These are phyloP conservation scores for Maconellicoccus hirsutus DNA, from an alignment of 1,140 invertebrate species.

Conservation along the genomic window DNA sequence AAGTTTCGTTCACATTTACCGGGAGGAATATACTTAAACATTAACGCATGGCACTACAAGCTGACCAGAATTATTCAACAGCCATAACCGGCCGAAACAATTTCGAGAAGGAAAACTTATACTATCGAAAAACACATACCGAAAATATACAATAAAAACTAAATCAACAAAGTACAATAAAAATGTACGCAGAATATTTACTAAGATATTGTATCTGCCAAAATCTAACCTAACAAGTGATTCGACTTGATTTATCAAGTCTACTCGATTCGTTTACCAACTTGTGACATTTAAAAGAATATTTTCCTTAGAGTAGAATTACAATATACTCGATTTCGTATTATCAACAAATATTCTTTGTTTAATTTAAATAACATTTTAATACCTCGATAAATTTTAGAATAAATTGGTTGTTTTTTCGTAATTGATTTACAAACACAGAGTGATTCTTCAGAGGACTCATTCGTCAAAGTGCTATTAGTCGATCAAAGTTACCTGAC, in stretches of 20 bases:
- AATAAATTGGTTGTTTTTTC: too few relatives aligned
- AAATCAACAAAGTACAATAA: not conserved
- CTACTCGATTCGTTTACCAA: conserved; percentile 4
- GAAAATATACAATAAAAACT: not conserved
- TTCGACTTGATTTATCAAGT: not conserved
- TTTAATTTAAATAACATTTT: too few relatives aligned
- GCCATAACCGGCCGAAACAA: not conserved
- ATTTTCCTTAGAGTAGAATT: too few relatives aligned
- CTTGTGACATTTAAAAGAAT: not conserved
- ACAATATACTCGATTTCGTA: too few relatives aligned
- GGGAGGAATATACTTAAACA: not conserved
- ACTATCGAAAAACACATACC: not conserved
- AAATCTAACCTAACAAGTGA: too few relatives aligned
- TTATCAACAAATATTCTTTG: too few relatives aligned
- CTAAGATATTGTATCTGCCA: too few relatives aligned
- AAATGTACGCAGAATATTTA: not conserved
- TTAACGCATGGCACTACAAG: not conserved
- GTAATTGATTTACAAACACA: too few relatives aligned
- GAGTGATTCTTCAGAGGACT: too few relatives aligned
- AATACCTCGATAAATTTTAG: too few relatives aligned
- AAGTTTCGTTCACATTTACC: not conserved
- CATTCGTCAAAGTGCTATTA: too few relatives aligned
- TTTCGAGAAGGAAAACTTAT: not conserved
- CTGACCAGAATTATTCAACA: not conserved
- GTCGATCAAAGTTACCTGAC: too few relatives aligned